Conservation (phyloP, 2,113 vertebrate species). For the Calidris pygmaea region DNA sequence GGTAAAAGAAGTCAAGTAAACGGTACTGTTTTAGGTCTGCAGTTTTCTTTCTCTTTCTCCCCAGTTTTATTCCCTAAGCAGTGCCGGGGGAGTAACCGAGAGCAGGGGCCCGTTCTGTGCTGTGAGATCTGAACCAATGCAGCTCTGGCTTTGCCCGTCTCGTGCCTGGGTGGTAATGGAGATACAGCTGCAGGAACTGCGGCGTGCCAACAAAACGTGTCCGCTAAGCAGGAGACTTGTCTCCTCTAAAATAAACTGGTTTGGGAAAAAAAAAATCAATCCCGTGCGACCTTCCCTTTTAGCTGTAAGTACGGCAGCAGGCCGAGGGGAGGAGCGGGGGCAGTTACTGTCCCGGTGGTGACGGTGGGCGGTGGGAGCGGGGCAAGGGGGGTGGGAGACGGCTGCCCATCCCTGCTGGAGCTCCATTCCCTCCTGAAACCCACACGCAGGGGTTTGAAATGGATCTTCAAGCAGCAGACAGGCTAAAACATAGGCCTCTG, state of each 20-base stretch:
- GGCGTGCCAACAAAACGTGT: not conserved
- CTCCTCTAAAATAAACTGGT: not conserved
- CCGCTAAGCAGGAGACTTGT: not conserved
- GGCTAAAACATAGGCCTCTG: not conserved
- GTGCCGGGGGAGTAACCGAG: not conserved
- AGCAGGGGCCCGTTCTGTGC: not conserved
- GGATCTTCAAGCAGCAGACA: not conserved
- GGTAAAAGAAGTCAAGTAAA: not conserved
- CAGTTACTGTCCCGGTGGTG: not conserved
- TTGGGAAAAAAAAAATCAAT: not conserved
- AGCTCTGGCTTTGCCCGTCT: not conserved
- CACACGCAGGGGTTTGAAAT: fast-evolving
- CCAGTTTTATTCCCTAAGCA: not conserved
- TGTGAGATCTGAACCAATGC: not conserved
- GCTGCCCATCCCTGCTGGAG: fast-evolving
- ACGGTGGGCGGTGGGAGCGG: not conserved
- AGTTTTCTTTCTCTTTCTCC: not conserved
- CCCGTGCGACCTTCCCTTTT: not conserved
- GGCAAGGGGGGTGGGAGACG: not conserved
- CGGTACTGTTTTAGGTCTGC: not conserved
- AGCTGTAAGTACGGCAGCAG: not conserved
- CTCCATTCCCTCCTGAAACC: not conserved
- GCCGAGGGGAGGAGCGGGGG: not conserved
- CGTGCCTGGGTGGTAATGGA: not conserved
- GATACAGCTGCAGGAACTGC: not conserved